Conservation (phyloP, 2,113 vertebrate species). For the Tor tambroides region DNA sequence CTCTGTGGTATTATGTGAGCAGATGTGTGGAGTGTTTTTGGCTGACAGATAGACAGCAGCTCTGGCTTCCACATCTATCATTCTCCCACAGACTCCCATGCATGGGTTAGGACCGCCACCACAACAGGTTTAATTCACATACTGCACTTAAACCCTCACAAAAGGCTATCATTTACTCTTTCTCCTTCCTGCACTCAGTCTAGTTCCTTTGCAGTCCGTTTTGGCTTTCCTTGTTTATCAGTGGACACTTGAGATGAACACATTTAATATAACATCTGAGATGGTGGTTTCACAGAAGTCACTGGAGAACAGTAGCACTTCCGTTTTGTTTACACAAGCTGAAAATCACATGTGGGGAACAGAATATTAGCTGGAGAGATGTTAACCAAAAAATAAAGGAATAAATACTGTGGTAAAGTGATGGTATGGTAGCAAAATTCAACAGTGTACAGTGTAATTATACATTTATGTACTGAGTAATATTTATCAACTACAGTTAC, state of each 20-base stretch:
- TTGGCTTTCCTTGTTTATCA: neutral
- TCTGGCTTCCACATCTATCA: constrained; percentile 49
- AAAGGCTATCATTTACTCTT: too few relatives aligned
- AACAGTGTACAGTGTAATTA: neutral
- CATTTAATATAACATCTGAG: neutral
- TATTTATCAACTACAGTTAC: too few relatives aligned
- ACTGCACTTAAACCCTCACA: neutral
- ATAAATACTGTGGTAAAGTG: neutral
- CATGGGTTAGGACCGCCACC: neutral
- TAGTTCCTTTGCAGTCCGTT: too few relatives aligned
- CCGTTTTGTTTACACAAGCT: neutral
- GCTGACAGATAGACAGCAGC: constrained; percentile 16
- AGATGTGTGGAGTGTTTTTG: constrained; percentile 36
- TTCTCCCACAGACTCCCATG: constrained; percentile 29
- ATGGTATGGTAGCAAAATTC: neutral
- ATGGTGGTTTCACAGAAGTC: neutral
- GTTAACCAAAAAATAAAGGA: neutral
- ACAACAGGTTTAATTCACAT: constrained; percentile 12
- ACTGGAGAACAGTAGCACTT: neutral
- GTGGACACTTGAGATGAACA: neutral
- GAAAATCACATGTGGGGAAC: neutral
- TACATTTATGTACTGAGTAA: too few relatives aligned
- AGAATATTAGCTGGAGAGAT: neutral
- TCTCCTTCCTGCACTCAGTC: too few relatives aligned
- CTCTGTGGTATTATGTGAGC: constrained; percentile 15